Evolutionary conservation across 2,888 invertebrate genomes (phyloP).

Genomic region (Spilarctia lutea): DNA sequence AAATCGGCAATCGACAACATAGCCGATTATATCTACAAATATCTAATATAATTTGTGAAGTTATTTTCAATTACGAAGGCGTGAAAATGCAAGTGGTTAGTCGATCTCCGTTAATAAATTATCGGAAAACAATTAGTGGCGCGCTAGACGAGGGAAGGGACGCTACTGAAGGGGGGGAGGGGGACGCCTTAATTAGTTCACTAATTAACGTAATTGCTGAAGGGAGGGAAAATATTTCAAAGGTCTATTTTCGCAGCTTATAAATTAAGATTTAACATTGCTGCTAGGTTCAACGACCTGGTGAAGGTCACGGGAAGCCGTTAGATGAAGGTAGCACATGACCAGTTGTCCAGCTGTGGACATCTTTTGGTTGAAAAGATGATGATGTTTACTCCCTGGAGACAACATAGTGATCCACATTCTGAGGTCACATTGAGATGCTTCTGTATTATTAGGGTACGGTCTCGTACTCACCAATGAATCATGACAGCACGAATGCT

Average conservation of each 20-base stretch:
- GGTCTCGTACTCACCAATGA: no score
- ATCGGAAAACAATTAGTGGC: slow-evolving; percentile 30
- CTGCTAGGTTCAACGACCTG: not conserved
- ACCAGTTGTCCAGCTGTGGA: no score
- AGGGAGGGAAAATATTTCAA: slow-evolving; percentile 3
- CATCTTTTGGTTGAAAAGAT: no score
- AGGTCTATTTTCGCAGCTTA: slow-evolving; percentile 6
- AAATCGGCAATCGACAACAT: no score
- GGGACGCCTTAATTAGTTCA: slow-evolving; percentile 12
- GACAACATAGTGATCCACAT: no score
- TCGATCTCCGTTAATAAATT: slow-evolving; percentile 22
- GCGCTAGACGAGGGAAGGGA: slow-evolving; percentile 6
- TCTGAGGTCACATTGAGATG: no score
- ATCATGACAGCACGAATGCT: no score
- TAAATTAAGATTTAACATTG: not conserved
- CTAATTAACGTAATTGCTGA: slow-evolving; percentile 21
- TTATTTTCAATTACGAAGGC: slow-evolving; percentile 4
- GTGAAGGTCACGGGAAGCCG: no score
- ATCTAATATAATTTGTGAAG: not conserved
- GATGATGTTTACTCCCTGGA: no score
- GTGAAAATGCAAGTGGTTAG: slow-evolving; percentile 17
- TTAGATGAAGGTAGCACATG: no score
- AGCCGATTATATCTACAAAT: no score
- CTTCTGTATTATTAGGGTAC: no score
- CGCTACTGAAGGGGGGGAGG: not conserved